phyloP scores from a whole-genome alignment of 2,888 invertebrate genomes.

The Hymenopus coronatus region DNA sequence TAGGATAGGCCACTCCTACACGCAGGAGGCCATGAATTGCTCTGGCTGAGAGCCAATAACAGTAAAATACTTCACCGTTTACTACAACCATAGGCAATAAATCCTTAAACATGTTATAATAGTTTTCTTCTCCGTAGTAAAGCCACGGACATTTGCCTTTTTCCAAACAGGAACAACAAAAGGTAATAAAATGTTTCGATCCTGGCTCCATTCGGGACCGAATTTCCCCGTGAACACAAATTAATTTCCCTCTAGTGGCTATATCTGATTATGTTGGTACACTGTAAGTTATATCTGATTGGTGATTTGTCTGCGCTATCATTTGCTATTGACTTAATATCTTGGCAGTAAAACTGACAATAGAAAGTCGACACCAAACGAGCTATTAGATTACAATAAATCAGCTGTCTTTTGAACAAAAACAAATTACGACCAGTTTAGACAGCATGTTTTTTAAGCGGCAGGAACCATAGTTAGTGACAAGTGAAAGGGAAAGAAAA shows the following conservation, averaged over 20 bases:
- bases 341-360: too few relatives aligned
- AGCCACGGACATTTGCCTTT: not conserved
- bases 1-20: not conserved
- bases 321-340: too few relatives aligned
- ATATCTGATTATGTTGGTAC: not conserved
- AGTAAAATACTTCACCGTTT: conserved; percentile 27
- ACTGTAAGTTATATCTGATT: not conserved
- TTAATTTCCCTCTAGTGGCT: not conserved
- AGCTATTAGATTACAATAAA: too few relatives aligned
- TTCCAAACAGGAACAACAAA: not conserved
- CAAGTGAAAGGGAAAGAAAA: too few relatives aligned
- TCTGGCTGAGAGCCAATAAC: conserved; percentile 24
- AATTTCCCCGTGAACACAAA: not conserved
- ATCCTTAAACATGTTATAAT: conserved; percentile 12
- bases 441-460: too few relatives aligned
- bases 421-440: too few relatives aligned
- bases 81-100: conserved; percentile 19
- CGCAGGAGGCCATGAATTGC: not conserved
- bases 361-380: too few relatives aligned
- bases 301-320: too few relatives aligned
- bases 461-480: too few relatives aligned
- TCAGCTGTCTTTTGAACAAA: too few relatives aligned
- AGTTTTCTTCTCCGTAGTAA: not conserved
- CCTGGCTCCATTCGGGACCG: not conserved
- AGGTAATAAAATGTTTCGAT: not conserved